Evolutionary conservation across 1,140 invertebrate genomes (phyloP).

Genomic region (Drosophila elegans): DNA sequence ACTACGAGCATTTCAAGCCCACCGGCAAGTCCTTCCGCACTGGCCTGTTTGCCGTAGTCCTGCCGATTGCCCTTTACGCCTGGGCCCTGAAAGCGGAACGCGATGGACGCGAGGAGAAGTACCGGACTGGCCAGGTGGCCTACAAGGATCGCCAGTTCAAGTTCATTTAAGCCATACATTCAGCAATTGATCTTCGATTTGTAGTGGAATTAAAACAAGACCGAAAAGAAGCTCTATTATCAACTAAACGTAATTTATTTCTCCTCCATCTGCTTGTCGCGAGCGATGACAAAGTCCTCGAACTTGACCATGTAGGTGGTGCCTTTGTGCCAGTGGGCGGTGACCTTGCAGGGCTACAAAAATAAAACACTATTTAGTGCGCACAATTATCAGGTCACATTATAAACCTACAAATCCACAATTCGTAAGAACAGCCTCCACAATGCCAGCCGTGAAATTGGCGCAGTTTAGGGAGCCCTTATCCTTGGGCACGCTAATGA

Average conservation of each 20-base stretch:
- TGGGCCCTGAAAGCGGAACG: slow-evolving; percentile 86
- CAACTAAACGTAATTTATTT: slow-evolving; percentile 83
- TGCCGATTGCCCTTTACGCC: slow-evolving; percentile 87
- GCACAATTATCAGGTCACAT: slow-evolving; percentile 69
- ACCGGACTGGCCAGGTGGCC: slow-evolving; percentile 88
- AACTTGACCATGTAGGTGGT: slow-evolving; percentile 99
- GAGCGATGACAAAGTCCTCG: slow-evolving; percentile 95
- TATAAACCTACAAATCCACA: slow-evolving; percentile 95
- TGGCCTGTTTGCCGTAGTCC: slow-evolving; percentile 86
- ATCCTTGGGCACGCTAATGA: slow-evolving; percentile 98
- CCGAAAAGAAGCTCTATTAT: slow-evolving; percentile 8
- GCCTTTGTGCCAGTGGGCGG: slow-evolving; percentile 99
- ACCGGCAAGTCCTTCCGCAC: slow-evolving; percentile 86
- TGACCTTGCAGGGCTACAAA: slow-evolving; percentile 96
- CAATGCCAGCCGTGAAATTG: slow-evolving; percentile 98
- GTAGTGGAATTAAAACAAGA: slow-evolving; percentile 61
- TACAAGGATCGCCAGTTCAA: slow-evolving; percentile 90
- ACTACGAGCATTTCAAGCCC: slow-evolving; percentile 89
- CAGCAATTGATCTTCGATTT: slow-evolving; percentile 20
- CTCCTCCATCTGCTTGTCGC: slow-evolving; percentile 97
- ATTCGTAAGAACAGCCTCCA: slow-evolving; percentile 96
- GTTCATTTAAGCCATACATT: slow-evolving; percentile 85
- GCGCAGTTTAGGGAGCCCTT: slow-evolving; percentile 99
- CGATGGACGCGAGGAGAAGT: slow-evolving; percentile 86
- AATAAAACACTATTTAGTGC: background rate